Base-by-base conservation (phyloP, 2,888 invertebrate species). In the Drosophila birchii region DNA sequence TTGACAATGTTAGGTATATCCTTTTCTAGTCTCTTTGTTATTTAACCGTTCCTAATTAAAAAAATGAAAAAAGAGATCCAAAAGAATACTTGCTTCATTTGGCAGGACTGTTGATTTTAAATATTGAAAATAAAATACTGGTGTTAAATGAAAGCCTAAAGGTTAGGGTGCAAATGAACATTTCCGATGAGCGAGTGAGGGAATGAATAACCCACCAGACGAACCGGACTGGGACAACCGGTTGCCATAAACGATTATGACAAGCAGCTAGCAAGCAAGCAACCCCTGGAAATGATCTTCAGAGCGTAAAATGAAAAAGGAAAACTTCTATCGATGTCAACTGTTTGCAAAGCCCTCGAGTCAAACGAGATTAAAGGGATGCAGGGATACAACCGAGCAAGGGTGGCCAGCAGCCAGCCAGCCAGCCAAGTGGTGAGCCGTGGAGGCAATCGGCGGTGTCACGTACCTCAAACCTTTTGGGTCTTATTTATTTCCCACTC, bases 321-420 rank as follows among this genome's bases (percentile, higher is more conserved):
- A 54, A 63, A 68, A 67, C 44, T 67, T 69, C 71, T 84, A 82
- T 87, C 82, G 62, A 85, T 87, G 68, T 70, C 81, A 81, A 81
- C 60, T 74, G 69, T 64, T 71, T 76, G 75, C 67, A 68, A 79
- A 87, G 75, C 73, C 71, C 71, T 56, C 68, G 78, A 78, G 75
- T 81, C 75, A 81, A 69, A 75, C 68, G 82, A 74, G 82, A 88
- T 78, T 78, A 78, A 78, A 61, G 86, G 88, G 76, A 81, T 82
- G 78, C 49, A 53, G 34, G 34, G 38, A 38, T 44, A 38, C 29
- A 11, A 23, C 34, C 20, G 32, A 32, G 39, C 18, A 16, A 55
- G 47, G 51, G 63, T 23, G 29, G 32, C 23, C 29, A 7, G 20
- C 26, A 26, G 18, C 3, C 16, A 8, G 14, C 16, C 23, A 26